Conservation (phyloP, 1,140 invertebrate genomes). For the honey bee (Apis mellifera) region Amel_HAv3.1 CM009936.2:15277501-15278000, state of each 20-base stretch:
- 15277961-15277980: no score
- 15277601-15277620: conserved; percentile 71
- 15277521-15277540: neutral
- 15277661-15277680: conserved; percentile 5
- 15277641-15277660: no score
- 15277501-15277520: no score
- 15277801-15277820: conserved; percentile 31
- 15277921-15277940: no score
- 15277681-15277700: conserved; percentile 65
- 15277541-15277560: no score
- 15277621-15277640: neutral
- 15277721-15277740: conserved; percentile 76
- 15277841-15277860: conserved; percentile 68
- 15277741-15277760: conserved; percentile 67
- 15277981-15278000: no score
- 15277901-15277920: no score
- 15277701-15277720: conserved; percentile 72
- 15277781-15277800: conserved; percentile 34
- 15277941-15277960: no score
- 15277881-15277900: no score
- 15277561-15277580: no score
- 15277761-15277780: conserved; percentile 22
- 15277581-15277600: conserved; percentile 47
- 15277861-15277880: conserved; percentile 53
- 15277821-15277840: conserved; percentile 35